phyloP scores from a whole-genome alignment of 2,888 invertebrate species.

The Caenorhabditis zanzibari region DNA sequence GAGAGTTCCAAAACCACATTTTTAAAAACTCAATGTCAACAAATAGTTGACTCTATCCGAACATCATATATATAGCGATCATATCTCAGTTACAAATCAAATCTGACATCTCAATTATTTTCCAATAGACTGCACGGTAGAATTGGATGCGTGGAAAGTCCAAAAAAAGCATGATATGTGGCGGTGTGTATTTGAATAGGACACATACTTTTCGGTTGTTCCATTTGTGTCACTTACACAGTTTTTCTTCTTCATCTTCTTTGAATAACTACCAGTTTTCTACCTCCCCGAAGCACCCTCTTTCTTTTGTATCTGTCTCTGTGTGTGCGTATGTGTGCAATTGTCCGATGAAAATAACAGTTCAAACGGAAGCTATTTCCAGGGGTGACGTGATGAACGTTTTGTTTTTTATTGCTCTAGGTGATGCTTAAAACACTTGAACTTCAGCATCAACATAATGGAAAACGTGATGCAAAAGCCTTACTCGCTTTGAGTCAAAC shows the following conservation, averaged over 20 bases:
- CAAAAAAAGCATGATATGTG: slow-evolving; percentile 1
- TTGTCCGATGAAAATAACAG: slow-evolving; percentile 22
- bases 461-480: too few relatives aligned
- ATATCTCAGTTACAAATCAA: not conserved
- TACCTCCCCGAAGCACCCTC: not conserved
- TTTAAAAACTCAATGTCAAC: not conserved
- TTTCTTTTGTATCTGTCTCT: not conserved
- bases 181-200: slow-evolving; percentile 34
- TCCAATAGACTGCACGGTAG: slow-evolving; percentile 5
- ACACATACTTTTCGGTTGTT: slow-evolving; percentile 23
- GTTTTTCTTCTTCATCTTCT: slow-evolving; percentile 8
- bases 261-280: slow-evolving; percentile 31
- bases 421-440: too few relatives aligned
- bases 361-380: not conserved
- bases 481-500: too few relatives aligned
- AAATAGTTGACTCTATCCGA: not conserved
- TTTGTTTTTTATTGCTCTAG: not conserved
- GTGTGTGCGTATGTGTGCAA: slow-evolving; percentile 16
- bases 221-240: slow-evolving; percentile 30
- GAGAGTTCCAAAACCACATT: too few relatives aligned
- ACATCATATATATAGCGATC: too few relatives aligned
- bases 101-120: slow-evolving; percentile 13
- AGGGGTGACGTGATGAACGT: not conserved
- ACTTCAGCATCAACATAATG: not conserved
- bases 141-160: not conserved